Conservation (phyloP, 2,113 vertebrate genomes). For the Alosa alosa region DNA sequence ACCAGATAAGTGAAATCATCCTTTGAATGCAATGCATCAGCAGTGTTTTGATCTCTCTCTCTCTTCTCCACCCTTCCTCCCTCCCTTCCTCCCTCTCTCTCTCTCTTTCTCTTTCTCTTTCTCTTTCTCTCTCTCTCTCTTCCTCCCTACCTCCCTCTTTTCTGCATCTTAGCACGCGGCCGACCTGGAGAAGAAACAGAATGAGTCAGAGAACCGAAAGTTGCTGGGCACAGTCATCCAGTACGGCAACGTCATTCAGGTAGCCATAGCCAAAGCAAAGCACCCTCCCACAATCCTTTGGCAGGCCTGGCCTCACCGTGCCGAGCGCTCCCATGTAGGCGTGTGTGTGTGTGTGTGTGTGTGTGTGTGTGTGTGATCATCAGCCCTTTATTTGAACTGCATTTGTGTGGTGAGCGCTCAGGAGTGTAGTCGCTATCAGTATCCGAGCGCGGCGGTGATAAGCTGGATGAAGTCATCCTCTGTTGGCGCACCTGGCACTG, state of each 20-base stretch:
- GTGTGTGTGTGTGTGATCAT: neutral
- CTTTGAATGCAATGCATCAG: neutral
- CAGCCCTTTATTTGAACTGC: neutral
- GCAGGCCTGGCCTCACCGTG: neutral
- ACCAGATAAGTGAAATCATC: neutral
- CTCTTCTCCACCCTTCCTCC: too few relatives aligned
- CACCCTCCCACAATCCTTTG: neutral
- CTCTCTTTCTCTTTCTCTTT: neutral
- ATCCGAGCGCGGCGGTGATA: neutral
- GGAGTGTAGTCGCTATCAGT: neutral
- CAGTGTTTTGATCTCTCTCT: neutral
- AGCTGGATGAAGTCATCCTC: neutral
- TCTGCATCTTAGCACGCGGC: conserved; percentile 83
- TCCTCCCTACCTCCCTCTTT: neutral
- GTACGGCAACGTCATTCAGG: conserved; percentile 97
- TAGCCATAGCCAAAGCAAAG: conserved; percentile 41
- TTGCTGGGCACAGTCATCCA: conserved; percentile 92
- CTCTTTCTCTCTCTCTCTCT: neutral
- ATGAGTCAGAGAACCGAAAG: conserved; percentile 97
- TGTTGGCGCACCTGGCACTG: neutral
- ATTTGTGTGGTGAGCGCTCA: neutral
- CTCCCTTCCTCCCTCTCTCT: neutral
- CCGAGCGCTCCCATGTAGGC: neutral
- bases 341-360: neutral
- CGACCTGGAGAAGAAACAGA: conserved; percentile 98